Base-by-base conservation (phyloP, 2,113 vertebrate species). In the Poecile atricapillus region DNA sequence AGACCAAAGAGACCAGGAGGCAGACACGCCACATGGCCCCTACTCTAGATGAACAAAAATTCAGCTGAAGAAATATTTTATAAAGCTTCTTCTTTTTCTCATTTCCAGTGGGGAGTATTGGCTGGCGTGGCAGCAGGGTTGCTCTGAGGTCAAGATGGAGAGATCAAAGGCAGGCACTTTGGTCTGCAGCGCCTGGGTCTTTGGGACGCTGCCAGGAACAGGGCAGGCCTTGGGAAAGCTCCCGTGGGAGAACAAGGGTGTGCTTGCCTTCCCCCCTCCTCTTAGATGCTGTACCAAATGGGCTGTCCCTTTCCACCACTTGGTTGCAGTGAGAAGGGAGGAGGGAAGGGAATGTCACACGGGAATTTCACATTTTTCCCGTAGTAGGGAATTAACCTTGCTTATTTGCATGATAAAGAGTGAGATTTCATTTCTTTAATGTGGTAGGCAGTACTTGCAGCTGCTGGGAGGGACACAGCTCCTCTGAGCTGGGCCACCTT, bases 31-130 rank as follows among this genome's bases (percentile, higher is more conserved):
- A 84, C 47, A 58, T 4, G 5, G 49, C 31, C 41, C 10, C 23
- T 74, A 43, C 30, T 93, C 55, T 37, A 52, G 44, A 56, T 49
- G 90, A 87, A 75, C 33, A 95, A 82, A 81, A 82, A 28, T 52
- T 78, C 74, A 84, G 53, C 35, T 82, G 62, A 89, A 79, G 78
- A 93, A 94, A 60, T 89, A 79, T 71, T 89, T 91, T 75, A 82
- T 67, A 64, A 63, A 52, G 47, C 56, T 93, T 62, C 59, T 83
- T 87, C 64, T 75, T 93, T 84, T 89, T 63, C 60, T 59, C 43
- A 52, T 89, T 96, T 82, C 44, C 87, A 85, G 27, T 9, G 15
- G 56, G 44, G 41, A 87, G 24, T 44, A 39, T 25, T 22, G 73
- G 35, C 60, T 89, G 78, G 41, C 1, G 3, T 68, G 49, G 70